phyloP scores from a whole-genome alignment of 2,888 invertebrate genomes.

The Epicampocera succincta region DNA sequence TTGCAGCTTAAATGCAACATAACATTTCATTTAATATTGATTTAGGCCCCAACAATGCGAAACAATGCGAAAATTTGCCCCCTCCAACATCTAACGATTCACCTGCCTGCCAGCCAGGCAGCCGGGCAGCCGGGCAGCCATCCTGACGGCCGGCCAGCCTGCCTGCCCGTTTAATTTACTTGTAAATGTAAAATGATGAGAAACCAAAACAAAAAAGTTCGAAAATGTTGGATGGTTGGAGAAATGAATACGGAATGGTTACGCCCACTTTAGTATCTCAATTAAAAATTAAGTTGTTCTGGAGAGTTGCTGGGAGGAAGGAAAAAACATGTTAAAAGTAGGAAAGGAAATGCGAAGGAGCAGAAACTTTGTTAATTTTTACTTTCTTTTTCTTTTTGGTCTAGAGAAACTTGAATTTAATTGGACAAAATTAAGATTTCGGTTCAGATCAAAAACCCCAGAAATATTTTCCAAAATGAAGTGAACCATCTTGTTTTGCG shows the following conservation, averaged over 20 bases:
- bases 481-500: no score
- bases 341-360: neutral
- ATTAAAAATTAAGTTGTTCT: slow-evolving; percentile 76
- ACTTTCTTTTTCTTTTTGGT: neutral
- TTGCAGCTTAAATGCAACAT: slow-evolving; percentile 65
- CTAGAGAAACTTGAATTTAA: neutral
- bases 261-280: slow-evolving; percentile 81
- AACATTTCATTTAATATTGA: slow-evolving; percentile 62
- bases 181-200: slow-evolving; percentile 79
- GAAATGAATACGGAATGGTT: slow-evolving; percentile 70
- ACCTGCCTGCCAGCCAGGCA: neutral
- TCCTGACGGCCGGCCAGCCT: no score
- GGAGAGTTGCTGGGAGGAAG: slow-evolving; percentile 1
- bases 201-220: slow-evolving; percentile 35
- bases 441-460: no score
- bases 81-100: slow-evolving; percentile 1
- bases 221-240: slow-evolving; percentile 19
- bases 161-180: slow-evolving; percentile 72
- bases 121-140: neutral
- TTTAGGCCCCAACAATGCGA: slow-evolving; percentile 35
- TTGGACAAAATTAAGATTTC: slow-evolving; percentile 19
- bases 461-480: no score
- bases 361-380: neutral
- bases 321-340: neutral
- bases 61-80: slow-evolving; percentile 16